A percentile compares a stretch with the other conserved stretches of the same genome.
Conservation (phyloP, 2,888 invertebrate species). For the Nomada hirtipes region DNA sequence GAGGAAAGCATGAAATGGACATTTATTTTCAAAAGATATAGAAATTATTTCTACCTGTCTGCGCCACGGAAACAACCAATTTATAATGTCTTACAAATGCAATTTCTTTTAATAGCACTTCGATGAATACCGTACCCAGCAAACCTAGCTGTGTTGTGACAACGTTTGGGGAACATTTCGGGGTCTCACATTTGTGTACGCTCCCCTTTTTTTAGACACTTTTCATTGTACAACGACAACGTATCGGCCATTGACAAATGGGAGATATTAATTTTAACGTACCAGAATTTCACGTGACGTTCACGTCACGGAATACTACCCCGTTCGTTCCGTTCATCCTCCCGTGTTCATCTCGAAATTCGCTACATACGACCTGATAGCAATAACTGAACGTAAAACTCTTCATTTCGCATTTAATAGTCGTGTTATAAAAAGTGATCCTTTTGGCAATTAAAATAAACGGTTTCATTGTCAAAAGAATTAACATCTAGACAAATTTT, state of each 20-base stretch:
- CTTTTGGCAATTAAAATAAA: too few species aligned
- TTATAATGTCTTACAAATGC: conserved; percentile 79
- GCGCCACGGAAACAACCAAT: conserved; percentile 70
- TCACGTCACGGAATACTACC: conserved; percentile 48
- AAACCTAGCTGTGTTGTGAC: conserved; percentile 80
- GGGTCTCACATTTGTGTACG: conserved; percentile 71
- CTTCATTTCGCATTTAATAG: background rate
- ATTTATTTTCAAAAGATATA: background rate
- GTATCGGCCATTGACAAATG: conserved; percentile 77
- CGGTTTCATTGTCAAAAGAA: too few species aligned
- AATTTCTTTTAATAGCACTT: conserved; percentile 67
- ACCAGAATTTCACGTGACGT: conserved; percentile 56
- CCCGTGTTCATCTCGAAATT: conserved; percentile 28
- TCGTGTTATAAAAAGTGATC: background rate
- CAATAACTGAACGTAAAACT: conserved; percentile 53
- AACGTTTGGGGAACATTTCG: conserved; percentile 79
- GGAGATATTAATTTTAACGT: conserved; percentile 79
- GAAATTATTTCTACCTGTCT: conserved; percentile 69
- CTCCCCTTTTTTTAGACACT: conserved; percentile 63
- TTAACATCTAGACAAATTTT: too few species aligned
- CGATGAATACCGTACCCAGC: conserved; percentile 64
- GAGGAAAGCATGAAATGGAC: background rate
- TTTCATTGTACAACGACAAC: conserved; percentile 62
- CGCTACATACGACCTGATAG: conserved; percentile 50
- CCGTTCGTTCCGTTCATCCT: conserved; percentile 51